phyloP scores from a whole-genome alignment of 2,888 invertebrate species.

The Diaphora mendica region DNA sequence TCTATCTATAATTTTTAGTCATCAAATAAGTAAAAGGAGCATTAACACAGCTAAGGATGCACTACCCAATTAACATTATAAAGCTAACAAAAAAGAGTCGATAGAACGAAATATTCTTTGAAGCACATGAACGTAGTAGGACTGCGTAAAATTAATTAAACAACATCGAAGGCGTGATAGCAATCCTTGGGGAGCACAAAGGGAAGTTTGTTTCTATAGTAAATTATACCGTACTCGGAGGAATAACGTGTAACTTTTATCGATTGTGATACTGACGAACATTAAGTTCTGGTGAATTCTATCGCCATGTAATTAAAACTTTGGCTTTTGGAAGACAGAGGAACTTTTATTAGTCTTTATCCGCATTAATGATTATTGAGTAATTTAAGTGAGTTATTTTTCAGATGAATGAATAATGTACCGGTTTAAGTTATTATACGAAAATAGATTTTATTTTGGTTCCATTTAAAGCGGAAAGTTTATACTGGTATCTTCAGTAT shows the following conservation, averaged over 20 bases:
- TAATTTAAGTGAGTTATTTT: neutral
- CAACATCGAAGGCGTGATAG: constrained; percentile 40
- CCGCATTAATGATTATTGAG: constrained; percentile 5
- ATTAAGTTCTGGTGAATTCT: constrained; percentile 31
- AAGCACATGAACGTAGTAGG: neutral
- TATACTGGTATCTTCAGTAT: neutral
- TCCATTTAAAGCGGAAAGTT: neutral
- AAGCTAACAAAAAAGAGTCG: neutral
- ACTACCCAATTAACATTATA: no score
- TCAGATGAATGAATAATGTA: neutral
- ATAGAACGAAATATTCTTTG: neutral
- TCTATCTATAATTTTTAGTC: no score
- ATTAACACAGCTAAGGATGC: no score
- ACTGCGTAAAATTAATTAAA: constrained; percentile 43
- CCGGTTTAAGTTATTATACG: neutral
- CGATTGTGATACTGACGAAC: constrained; percentile 26
- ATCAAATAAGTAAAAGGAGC: neutral
- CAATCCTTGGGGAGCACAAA: constrained; percentile 37
- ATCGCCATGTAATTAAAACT: constrained; percentile 42
- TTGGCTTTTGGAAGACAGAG: constrained; percentile 30
- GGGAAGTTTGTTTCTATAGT: constrained; percentile 23
- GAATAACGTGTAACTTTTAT: constrained; percentile 34
- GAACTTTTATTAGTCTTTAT: constrained; percentile 3
- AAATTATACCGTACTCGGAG: constrained; percentile 14
- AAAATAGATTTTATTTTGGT: neutral